Evolutionary conservation across 2,797 vertebrate genomes (phyloP).

Genomic region (Xerus rutilus): DNA sequence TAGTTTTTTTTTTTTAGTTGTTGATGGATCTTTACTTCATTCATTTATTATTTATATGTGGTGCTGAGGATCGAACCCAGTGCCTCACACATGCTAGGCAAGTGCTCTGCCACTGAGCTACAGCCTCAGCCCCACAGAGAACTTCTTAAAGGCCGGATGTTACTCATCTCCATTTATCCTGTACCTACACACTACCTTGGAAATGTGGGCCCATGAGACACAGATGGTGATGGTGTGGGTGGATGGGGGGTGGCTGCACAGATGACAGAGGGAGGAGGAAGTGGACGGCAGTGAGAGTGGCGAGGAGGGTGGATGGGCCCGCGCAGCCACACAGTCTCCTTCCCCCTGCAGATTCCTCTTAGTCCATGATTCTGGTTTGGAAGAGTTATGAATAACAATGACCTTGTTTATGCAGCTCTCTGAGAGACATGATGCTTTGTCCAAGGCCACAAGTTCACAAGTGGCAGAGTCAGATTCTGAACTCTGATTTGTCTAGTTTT

Average conservation of each 20-base stretch:
- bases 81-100: too few relatives aligned
- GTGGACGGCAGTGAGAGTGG: not conserved
- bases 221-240: not conserved
- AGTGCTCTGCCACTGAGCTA: too few relatives aligned
- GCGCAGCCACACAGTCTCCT: not conserved
- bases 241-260: too few relatives aligned
- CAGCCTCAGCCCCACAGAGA: too few relatives aligned
- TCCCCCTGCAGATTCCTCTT: not conserved
- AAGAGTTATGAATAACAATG: slow-evolving; percentile 65
- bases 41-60: too few relatives aligned
- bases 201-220: too few relatives aligned
- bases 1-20: too few relatives aligned
- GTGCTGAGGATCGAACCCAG: too few relatives aligned
- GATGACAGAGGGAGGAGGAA: not conserved
- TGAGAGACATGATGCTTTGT: not conserved
- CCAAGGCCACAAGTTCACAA: slow-evolving; percentile 78
- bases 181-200: not conserved
- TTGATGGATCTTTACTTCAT: too few relatives aligned
- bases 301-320: not conserved
- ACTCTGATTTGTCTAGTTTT: not conserved
- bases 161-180: not conserved
- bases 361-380: not conserved
- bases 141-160: not conserved
- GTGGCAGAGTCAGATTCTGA: slow-evolving; percentile 28
- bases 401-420: slow-evolving; percentile 70